Base-by-base conservation (phyloP, 1,140 invertebrate genomes). In the Danaus plexippus region DNA sequence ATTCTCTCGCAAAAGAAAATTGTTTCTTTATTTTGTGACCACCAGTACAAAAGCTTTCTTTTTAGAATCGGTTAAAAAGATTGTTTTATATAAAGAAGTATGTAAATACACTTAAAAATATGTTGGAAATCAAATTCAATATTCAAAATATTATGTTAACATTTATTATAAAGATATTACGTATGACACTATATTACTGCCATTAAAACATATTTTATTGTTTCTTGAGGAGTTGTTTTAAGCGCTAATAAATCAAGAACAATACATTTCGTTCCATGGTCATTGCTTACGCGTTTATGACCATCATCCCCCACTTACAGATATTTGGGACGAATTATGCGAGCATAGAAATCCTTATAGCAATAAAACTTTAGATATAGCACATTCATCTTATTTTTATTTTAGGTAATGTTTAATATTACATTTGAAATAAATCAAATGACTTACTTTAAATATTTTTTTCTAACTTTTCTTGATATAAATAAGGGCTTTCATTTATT, bases 311-410 rank as follows among this genome's bases (percentile, higher is more conserved):
- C 53, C 45, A 59, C 52, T 63, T 48, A 42, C 46, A 49, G 52
- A 55, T 62, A 62, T 63, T 63, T 63, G 58, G 48, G 58, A 59
- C 57, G 41, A 59, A 55, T 56, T 63, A 59, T 52, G 50, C 57
- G 43, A 42, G 52, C 59, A 58, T 52, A 63, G 61, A 48, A 42
- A 52, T 63, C 53, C 49, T 59, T 59, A 59, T 41, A 46, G 49
- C 52, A 52, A 59, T 63, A 52, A 52, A 59, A 13, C 42, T 3
- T 43, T 52, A 41, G 53, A 57, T 51, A 50, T 54, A 54, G 46
- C 32, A 52, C 41, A 32, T 4, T 32, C 22, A 32, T 6, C 22
- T 32, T 32, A 32, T 32, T 32, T 32, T 32, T 32, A 8, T 32
- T 2, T 4, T 32, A 32, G 4, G 7, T 32, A 32, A 32, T 32